These are phyloP conservation scores for Meda fulgida DNA, from an alignment of 2,797 vertebrate genomes.

Conservation along the genomic window DNA sequence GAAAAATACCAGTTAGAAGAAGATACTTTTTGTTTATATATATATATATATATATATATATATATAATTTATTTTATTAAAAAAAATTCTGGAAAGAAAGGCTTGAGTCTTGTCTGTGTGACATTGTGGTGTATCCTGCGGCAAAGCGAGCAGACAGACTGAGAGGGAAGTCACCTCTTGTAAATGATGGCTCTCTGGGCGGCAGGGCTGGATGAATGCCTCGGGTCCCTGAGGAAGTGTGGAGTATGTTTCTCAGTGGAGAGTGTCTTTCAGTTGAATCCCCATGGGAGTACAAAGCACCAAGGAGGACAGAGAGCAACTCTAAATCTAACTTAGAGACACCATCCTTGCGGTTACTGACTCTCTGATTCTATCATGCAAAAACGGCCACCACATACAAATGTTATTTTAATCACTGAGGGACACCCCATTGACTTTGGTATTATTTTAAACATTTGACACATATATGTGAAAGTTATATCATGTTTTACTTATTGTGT, in stretches of 20 bases:
- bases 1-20: neutral
- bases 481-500: neutral
- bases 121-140: conserved; percentile 58
- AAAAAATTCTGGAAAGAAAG: neutral
- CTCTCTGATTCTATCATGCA: neutral
- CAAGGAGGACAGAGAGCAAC: conserved; percentile 55
- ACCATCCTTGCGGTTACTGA: conserved; percentile 25
- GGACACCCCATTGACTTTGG: neutral
- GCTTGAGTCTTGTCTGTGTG: conserved; percentile 61
- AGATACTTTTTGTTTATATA: neutral
- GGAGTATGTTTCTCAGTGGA: conserved; percentile 66
- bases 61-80: too few species aligned
- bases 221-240: conserved; percentile 61
- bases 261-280: conserved; percentile 57
- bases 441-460: neutral
- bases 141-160: conserved; percentile 58
- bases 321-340: conserved; percentile 70
- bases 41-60: too few species aligned
- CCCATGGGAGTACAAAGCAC: conserved; percentile 34
- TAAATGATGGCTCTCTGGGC: conserved; percentile 66
- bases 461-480: neutral
- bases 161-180: conserved; percentile 61
- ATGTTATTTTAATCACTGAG: neutral
- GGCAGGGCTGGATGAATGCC: conserved; percentile 68
- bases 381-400: conserved; percentile 2